These are phyloP conservation scores for Furcifer pardalis DNA, from an alignment of 2,797 vertebrate species.

Conservation along the genomic window DNA sequence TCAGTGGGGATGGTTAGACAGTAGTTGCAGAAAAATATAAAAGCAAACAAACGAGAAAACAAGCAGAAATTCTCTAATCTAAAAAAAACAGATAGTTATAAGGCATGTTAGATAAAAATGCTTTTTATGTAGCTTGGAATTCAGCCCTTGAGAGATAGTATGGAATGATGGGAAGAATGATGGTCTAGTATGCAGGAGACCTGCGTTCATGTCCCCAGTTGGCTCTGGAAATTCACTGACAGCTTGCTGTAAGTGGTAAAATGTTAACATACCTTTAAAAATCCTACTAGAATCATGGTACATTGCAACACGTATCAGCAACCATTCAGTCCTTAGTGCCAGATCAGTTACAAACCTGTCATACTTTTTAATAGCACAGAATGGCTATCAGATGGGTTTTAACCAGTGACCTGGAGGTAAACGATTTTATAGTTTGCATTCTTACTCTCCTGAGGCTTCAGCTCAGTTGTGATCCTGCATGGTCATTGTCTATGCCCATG, in stretches of 20 bases:
- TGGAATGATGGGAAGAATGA: too few relatives aligned
- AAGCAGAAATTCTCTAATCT: background rate
- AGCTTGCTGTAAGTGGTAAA: too few relatives aligned
- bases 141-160: background rate
- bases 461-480: background rate
- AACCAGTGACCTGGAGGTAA: slow-evolving; percentile 69
- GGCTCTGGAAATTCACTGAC: too few relatives aligned
- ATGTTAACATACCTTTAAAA: too few relatives aligned
- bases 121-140: background rate
- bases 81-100: background rate
- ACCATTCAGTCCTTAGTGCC: background rate
- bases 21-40: background rate
- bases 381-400: slow-evolving; percentile 38
- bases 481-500: background rate
- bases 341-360: background rate
- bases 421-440: slow-evolving; percentile 6
- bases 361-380: background rate
- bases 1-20: background rate
- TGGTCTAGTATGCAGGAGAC: too few relatives aligned
- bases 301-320: too few relatives aligned
- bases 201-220: too few relatives aligned
- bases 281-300: too few relatives aligned
- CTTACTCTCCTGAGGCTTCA: rapidly evolving
- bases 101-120: background rate
- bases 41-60: background rate